Evolutionary conservation across 2,113 vertebrate species (phyloP).

Genomic region (Pavo muticus): DNA sequence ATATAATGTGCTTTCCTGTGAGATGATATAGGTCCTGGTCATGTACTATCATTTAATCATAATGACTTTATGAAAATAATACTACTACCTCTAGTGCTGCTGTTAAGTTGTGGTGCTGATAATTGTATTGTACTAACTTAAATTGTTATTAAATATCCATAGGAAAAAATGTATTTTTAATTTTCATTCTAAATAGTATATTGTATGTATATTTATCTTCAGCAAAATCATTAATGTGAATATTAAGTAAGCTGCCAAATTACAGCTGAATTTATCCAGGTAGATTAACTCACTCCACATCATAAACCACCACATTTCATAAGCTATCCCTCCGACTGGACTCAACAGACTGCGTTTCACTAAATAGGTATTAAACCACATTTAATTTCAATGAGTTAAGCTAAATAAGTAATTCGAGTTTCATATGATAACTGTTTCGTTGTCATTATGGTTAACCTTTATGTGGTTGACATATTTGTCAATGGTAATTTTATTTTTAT

Average conservation of each 20-base stretch:
- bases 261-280: neutral
- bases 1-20: neutral
- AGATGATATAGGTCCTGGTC: neutral
- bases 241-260: neutral
- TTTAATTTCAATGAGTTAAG: neutral
- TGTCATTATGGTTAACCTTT: neutral
- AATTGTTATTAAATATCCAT: neutral
- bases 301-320: neutral
- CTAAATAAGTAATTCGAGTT: neutral
- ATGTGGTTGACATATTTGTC: neutral
- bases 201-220: neutral
- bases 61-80: neutral
- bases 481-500: neutral
- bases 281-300: neutral
- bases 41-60: neutral
- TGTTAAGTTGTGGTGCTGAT: neutral
- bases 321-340: neutral
- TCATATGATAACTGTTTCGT: neutral
- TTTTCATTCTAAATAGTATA: neutral
- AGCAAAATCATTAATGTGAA: neutral
- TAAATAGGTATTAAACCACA: conserved; percentile 9
- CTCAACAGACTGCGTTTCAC: neutral
- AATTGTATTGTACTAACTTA: neutral
- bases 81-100: neutral
- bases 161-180: neutral